Evolutionary conservation across 2,888 invertebrate species (phyloP).

Genomic region (Onthophagus sagittarius): DNA sequence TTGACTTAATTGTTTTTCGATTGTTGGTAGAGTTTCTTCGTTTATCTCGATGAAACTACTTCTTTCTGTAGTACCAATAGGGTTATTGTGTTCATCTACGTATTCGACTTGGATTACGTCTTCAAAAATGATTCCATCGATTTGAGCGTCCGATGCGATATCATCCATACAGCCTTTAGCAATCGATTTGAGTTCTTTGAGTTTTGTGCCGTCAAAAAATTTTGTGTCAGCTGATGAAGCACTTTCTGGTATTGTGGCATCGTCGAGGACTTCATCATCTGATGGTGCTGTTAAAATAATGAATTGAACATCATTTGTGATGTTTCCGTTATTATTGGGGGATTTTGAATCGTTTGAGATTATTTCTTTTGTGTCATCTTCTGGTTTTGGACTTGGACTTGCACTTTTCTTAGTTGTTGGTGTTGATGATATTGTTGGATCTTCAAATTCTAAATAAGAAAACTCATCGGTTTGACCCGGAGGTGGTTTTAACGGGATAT

Average conservation of each 20-base stretch:
- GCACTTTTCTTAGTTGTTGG: slow-evolving; percentile 11
- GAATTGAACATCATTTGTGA: slow-evolving; percentile 39
- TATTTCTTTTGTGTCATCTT: background rate
- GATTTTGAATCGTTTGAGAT: background rate
- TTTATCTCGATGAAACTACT: slow-evolving; percentile 20
- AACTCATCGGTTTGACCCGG: slow-evolving; percentile 45
- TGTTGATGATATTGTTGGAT: slow-evolving; percentile 23
- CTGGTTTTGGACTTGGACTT: slow-evolving; percentile 24
- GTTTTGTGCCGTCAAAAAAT: slow-evolving; percentile 34
- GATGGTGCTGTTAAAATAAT: slow-evolving; percentile 46
- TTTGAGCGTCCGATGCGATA: slow-evolving; percentile 35
- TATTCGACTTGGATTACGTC: slow-evolving; percentile 24
- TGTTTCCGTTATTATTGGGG: slow-evolving; percentile 16
- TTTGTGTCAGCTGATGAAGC: slow-evolving; percentile 34
- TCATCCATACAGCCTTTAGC: slow-evolving; percentile 42
- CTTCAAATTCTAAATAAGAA: slow-evolving; percentile 42
- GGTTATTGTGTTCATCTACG: slow-evolving; percentile 21
- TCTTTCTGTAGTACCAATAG: slow-evolving; percentile 21
- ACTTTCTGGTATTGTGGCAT: slow-evolving; percentile 41
- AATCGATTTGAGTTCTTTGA: slow-evolving; percentile 41
- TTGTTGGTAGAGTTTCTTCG: slow-evolving; percentile 20
- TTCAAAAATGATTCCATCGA: slow-evolving; percentile 21
- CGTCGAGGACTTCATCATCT: slow-evolving; percentile 45
- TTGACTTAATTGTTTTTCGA: slow-evolving; percentile 20
- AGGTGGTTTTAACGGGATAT: slow-evolving; percentile 47